These are phyloP conservation scores for Andinoacara biseriatus DNA, from an alignment of 2,113 vertebrate genomes.

Conservation along the genomic window DNA sequence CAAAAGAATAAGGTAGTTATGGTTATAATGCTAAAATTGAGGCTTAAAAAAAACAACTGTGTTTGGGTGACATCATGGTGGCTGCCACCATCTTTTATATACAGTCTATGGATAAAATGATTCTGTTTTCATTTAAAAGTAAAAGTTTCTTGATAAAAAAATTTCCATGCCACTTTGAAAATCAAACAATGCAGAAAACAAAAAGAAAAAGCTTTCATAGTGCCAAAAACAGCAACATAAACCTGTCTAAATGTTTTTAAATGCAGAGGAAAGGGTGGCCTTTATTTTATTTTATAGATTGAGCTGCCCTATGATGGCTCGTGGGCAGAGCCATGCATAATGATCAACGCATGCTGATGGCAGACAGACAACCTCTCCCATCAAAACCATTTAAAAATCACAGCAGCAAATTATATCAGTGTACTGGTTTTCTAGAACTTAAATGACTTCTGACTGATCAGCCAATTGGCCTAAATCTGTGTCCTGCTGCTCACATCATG, in stretches of 20 bases:
- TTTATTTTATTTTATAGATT: background rate
- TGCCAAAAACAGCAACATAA: background rate
- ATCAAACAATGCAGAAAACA: background rate
- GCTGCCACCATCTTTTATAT: no score
- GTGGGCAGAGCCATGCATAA: background rate
- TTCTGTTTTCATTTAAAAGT: no score
- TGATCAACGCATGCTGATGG: background rate
- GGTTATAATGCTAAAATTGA: no score
- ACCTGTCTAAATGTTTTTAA: background rate
- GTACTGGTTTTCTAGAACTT: background rate
- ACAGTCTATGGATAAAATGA: no score
- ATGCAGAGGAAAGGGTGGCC: background rate
- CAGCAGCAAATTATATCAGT: background rate
- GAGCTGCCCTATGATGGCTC: background rate
- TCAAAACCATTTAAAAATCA: constrained; percentile 19
- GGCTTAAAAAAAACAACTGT: no score
- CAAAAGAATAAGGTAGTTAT: no score
- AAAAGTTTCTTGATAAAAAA: no score
- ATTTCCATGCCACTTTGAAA: background rate
- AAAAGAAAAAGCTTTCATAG: no score
- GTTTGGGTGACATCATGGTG: no score
- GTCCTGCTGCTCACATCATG: constrained; percentile 31
- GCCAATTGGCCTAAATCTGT: constrained; percentile 27
- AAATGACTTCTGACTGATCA: constrained; percentile 25
- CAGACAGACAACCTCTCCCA: background rate